Conservation (phyloP, 2,888 invertebrate genomes). For the Platypus cylindrus region DNA sequence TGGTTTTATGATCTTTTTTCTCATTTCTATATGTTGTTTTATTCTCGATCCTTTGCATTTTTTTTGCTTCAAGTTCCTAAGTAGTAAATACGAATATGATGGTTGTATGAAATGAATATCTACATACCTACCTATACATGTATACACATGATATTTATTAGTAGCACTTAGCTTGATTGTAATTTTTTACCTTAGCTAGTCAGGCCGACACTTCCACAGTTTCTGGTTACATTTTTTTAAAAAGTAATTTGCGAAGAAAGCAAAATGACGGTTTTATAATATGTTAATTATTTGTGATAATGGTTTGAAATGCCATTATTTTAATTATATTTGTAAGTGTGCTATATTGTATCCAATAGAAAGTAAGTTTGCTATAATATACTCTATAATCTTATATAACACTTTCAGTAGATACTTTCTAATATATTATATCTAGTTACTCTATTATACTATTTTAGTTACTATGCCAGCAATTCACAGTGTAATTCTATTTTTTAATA, state of each 20-base stretch:
- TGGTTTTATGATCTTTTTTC: too few relatives aligned
- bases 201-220: slow-evolving; percentile 14
- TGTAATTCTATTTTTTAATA: too few relatives aligned
- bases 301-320: slow-evolving; percentile 34
- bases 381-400: slow-evolving; percentile 15
- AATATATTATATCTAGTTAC: too few relatives aligned
- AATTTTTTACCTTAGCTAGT: slow-evolving; percentile 13
- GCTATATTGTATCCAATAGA: slow-evolving; percentile 30
- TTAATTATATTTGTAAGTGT: slow-evolving; percentile 32
- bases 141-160: slow-evolving; percentile 5
- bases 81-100: slow-evolving; percentile 7
- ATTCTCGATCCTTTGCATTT: neutral
- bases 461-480: too few relatives aligned
- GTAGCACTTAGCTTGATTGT: slow-evolving; percentile 11
- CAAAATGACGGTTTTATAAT: slow-evolving; percentile 22
- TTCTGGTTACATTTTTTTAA: slow-evolving; percentile 3
- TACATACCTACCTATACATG: neutral
- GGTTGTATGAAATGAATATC: neutral
- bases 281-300: slow-evolving; percentile 28
- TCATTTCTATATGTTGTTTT: slow-evolving; percentile 2
- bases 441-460: too few relatives aligned
- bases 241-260: slow-evolving; percentile 11
- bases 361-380: slow-evolving; percentile 18
- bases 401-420: too few relatives aligned
- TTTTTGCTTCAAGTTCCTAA: slow-evolving; percentile 21